Conservation (phyloP, 2,113 vertebrate genomes). For the Nycticorax nycticorax region DNA sequence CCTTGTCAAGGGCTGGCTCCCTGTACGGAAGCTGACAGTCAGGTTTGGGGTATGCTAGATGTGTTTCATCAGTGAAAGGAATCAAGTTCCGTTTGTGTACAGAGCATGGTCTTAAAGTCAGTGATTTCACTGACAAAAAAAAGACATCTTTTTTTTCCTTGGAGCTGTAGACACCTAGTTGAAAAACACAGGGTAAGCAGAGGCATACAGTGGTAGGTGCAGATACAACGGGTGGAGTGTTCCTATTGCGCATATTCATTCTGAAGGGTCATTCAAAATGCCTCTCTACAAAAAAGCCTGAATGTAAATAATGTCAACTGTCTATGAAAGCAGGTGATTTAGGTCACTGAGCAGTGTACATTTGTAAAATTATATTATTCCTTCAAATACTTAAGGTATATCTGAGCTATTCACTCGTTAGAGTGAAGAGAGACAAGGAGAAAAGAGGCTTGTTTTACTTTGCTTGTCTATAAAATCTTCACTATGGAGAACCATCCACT, state of each 20-base stretch:
- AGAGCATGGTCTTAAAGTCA: not conserved
- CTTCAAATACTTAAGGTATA: conserved; percentile 37
- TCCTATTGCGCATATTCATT: not conserved
- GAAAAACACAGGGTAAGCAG: not conserved
- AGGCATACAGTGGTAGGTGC: not conserved
- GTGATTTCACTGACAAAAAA: conserved; percentile 10
- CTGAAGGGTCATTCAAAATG: conserved; percentile 27
- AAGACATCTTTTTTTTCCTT: not conserved
- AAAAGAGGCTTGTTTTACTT: not conserved
- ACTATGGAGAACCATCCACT: not conserved
- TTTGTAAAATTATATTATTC: conserved; percentile 59
- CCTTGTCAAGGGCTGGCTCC: conserved; percentile 39
- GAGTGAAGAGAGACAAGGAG: not conserved
- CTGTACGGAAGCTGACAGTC: not conserved
- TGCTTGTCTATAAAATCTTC: conserved; percentile 10
- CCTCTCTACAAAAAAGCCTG: conserved; percentile 8
- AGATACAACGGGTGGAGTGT: not conserved
- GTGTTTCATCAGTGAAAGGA: conserved; percentile 13
- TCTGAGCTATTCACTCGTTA: not conserved
- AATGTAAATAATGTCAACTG: conserved; percentile 54
- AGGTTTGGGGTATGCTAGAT: not conserved
- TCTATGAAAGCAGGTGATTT: conserved; percentile 27
- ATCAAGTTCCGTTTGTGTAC: not conserved
- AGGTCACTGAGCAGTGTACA: conserved; percentile 34
- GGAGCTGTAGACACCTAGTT: not conserved